These are phyloP conservation scores for Keiferia lycopersicella DNA, from an alignment of 2,888 invertebrate genomes.

Conservation along the genomic window DNA sequence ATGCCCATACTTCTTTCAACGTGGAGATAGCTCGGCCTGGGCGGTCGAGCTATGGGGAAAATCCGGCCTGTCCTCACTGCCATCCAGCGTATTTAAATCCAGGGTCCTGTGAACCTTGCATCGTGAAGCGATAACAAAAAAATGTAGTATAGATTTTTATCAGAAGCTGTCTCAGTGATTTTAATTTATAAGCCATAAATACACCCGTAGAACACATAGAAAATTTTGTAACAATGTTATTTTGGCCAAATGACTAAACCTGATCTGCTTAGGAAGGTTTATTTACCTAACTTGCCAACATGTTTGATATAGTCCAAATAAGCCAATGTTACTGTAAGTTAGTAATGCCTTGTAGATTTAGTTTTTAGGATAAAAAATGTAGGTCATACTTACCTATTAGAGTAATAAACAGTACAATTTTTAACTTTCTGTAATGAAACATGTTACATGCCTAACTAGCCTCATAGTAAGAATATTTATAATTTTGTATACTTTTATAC, in stretches of 20 bases:
- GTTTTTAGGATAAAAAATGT: not conserved
- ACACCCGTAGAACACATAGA: not conserved
- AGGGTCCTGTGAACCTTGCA: constrained; percentile 84
- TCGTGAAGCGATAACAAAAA: constrained; percentile 72
- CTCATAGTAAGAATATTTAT: constrained; percentile 22
- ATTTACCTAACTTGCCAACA: constrained; percentile 21
- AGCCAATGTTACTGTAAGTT: constrained; percentile 33
- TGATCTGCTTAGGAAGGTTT: not conserved
- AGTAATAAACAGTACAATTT: not conserved
- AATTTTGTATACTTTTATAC: constrained; percentile 29
- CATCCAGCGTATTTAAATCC: constrained; percentile 83
- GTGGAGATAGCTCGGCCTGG: constrained; percentile 75
- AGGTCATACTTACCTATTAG: not conserved
- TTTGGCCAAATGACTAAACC: not conserved
- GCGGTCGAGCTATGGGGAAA: constrained; percentile 79
- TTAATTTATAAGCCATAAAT: constrained; percentile 22
- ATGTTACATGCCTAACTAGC: constrained; percentile 15
- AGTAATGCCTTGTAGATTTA: not conserved
- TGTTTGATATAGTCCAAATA: constrained; percentile 31
- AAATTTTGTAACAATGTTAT: not conserved
- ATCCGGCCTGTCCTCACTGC: constrained; percentile 83
- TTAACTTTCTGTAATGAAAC: constrained; percentile 6
- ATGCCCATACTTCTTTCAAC: constrained; percentile 83
- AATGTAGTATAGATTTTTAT: not conserved
- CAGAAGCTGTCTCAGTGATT: constrained; percentile 14